Evolutionary conservation across 2,113 vertebrate species (phyloP).

Genomic region (Talpa occidentalis): DNA sequence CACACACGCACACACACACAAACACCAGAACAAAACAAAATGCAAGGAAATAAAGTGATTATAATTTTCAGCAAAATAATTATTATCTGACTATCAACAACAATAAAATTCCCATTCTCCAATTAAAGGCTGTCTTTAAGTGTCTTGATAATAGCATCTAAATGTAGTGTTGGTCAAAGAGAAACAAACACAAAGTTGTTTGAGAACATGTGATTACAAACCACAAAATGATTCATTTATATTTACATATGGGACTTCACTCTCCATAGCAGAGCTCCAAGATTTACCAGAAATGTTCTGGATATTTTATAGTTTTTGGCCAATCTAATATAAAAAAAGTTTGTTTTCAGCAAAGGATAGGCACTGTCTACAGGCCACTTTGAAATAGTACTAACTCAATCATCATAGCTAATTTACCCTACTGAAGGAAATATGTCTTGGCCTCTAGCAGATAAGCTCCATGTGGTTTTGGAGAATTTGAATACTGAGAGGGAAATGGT

Average conservation of each 20-base stretch:
- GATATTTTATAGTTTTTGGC: constrained; percentile 52
- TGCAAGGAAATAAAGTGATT: not conserved
- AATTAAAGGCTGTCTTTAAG: constrained; percentile 26
- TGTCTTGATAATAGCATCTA: constrained; percentile 16
- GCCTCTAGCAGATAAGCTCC: not conserved
- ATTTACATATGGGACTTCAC: constrained; percentile 49
- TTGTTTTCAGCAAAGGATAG: constrained; percentile 1
- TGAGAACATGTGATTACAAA: constrained; percentile 51
- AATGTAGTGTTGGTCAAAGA: constrained; percentile 1
- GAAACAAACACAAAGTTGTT: constrained; percentile 52
- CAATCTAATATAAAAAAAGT: not conserved
- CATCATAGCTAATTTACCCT: constrained; percentile 3
- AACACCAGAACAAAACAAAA: not conserved
- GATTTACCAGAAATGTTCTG: constrained; percentile 67
- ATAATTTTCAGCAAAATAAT: constrained; percentile 15
- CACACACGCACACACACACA: not conserved
- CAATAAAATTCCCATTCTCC: not conserved
- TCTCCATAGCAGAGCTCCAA: not conserved
- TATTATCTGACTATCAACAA: constrained; percentile 11
- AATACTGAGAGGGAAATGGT: constrained; percentile 38
- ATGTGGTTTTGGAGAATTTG: constrained; percentile 47
- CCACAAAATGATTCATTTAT: constrained; percentile 55
- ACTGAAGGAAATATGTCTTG: constrained; percentile 14
- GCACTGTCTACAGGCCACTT: not conserved
- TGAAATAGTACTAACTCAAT: constrained; percentile 12